Evolutionary conservation across 2,113 vertebrate genomes (phyloP).

Genomic region (Scomber scombrus): DNA sequence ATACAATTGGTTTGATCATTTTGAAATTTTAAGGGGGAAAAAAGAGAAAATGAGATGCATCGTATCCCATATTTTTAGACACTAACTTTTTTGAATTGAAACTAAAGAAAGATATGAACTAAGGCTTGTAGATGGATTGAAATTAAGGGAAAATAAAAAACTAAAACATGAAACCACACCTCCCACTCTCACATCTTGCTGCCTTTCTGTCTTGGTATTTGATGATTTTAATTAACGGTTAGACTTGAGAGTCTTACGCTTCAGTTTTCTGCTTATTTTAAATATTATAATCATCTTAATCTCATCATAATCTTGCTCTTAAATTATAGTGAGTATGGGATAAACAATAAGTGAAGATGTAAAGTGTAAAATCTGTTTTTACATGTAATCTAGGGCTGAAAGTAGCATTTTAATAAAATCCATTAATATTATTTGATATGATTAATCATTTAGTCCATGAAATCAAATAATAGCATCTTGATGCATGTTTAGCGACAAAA

Average conservation of each 20-base stretch:
- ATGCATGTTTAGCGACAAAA: constrained; percentile 3
- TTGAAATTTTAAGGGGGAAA: constrained; percentile 10
- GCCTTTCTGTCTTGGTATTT: not conserved
- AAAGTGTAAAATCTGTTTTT: not conserved
- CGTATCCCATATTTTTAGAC: constrained; percentile 76
- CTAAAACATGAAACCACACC: constrained; percentile 48
- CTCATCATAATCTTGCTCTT: too few relatives aligned
- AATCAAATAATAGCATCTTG: not conserved
- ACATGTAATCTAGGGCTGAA: not conserved
- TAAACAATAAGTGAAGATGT: not conserved
- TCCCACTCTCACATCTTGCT: not conserved
- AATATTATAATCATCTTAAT: not conserved
- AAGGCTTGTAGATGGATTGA: constrained; percentile 60
- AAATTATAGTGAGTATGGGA: not conserved
- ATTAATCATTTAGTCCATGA: too few relatives aligned
- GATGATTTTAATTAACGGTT: not conserved
- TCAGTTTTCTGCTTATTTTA: constrained; percentile 5
- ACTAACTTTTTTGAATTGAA: constrained; percentile 74
- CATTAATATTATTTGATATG: too few relatives aligned
- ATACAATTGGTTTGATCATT: constrained; percentile 54
- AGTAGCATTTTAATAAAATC: too few relatives aligned
- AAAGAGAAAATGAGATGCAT: constrained; percentile 53
- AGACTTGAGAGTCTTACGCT: not conserved
- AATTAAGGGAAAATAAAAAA: constrained; percentile 71
- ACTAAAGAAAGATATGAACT: constrained; percentile 42